Evolutionary conservation across 2,113 vertebrate species (phyloP).

Genomic region (Okapia johnstoni): DNA sequence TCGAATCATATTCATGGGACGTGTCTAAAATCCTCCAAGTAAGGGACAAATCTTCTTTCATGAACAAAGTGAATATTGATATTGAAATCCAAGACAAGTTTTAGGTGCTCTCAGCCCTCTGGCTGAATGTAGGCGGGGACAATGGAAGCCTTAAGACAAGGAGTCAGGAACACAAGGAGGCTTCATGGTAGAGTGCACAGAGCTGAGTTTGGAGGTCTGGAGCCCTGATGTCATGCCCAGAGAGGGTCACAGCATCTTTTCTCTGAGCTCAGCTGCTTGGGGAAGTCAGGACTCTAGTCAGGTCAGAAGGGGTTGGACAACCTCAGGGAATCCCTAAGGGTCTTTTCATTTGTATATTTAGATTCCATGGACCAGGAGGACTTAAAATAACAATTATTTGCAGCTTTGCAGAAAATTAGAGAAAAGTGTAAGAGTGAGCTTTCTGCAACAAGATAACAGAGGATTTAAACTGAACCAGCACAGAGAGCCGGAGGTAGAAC

Average conservation of each 20-base stretch:
- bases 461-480: not conserved
- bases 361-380: not conserved
- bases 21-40: not conserved
- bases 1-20: not conserved
- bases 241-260: not conserved
- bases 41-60: not conserved
- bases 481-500: not conserved
- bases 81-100: not conserved
- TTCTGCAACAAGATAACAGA: not conserved
- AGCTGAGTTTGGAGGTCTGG: not conserved
- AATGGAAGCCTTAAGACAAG: not conserved
- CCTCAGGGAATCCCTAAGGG: not conserved
- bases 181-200: not conserved
- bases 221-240: not conserved
- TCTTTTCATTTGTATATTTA: not conserved
- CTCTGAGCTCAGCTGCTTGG: not conserved
- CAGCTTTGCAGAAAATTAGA: not conserved
- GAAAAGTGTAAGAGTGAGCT: not conserved
- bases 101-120: not conserved
- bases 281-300: not conserved
- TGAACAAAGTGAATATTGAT: not conserved
- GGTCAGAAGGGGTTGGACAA: not conserved
- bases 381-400: not conserved
- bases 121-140: not conserved
- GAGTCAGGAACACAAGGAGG: not conserved